Evolutionary conservation across 2,888 invertebrate genomes (phyloP), one percentile per base, ranked within the genome.

Genomic region (Epsilonema sp.): DNA sequence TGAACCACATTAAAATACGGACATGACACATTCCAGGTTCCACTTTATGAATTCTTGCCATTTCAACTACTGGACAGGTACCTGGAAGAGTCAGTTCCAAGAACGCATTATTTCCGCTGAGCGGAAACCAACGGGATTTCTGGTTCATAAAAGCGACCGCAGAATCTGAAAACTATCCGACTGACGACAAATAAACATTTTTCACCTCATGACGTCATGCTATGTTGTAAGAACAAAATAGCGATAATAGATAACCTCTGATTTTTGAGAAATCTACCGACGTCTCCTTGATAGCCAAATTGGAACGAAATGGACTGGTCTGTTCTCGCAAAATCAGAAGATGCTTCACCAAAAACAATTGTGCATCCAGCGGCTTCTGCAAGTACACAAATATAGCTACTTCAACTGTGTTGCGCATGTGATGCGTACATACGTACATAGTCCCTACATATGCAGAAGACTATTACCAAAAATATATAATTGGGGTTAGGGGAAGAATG

Each of bases 301-400:
- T 23, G 19, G 25, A 4, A 67, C 92, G 87, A 64, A 94, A 97
- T 0, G 97, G 94, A 0, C 92, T 87, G 25, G 94, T 94, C 67
- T 97, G 97, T 65, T 97, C 97, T 22, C 97, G 71, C 1, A 99
- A 71, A 49, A 99, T 97, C 2, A 99, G 72, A 49, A 99, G 70
- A 69, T 99, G 97, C 65, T 97, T 97, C 39, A 97, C 86, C 69
- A 92, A 80, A 67, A 97, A 97, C n/a, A 97, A 71, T 62, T 84
- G 79, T 0, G 85, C 90, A 68, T 97, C 92, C n/a, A 89, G 73
- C n/a, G 72, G 68, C 0, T 79, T 78, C 8, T 44, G n/a, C 16
- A 20, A 8, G 11, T 45, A 21, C 44, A 13, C 39, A 26, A 11
- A 48, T 16, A 48, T 11, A 2, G n/a, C n/a, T n/a, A n/a, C n/a